A percentile compares a stretch with the other conserved stretches of the same genome.
Conservation (phyloP, 2,797 vertebrate genomes). For the Smutsia gigantea region DNA sequence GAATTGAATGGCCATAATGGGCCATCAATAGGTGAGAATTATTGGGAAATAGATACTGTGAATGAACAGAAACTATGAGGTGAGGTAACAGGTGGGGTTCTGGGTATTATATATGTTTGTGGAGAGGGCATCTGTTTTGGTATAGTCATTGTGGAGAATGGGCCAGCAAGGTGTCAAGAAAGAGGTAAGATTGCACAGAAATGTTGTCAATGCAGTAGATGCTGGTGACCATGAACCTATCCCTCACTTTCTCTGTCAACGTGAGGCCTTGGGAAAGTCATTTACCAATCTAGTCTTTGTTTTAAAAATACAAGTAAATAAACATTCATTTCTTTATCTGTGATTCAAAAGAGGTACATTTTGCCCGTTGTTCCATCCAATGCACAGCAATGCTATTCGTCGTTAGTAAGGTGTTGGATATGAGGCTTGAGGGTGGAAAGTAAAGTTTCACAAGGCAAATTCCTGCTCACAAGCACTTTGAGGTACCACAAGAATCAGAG, state of each 20-base stretch:
- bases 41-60: not conserved
- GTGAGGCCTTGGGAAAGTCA: not conserved
- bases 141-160: not conserved
- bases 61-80: not conserved
- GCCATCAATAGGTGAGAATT: not conserved
- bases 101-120: not conserved
- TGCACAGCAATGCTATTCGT: not conserved
- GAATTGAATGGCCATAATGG: not conserved
- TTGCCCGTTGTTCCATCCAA: not conserved
- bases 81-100: not conserved
- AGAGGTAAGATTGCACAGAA: not conserved
- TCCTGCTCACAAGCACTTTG: not conserved
- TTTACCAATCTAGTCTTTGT: not conserved
- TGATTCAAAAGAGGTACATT: not conserved
- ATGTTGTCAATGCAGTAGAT: rapidly evolving
- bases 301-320: not conserved
- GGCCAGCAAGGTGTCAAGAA: not conserved
- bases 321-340: not conserved
- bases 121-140: not conserved
- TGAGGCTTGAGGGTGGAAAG: not conserved
- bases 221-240: not conserved
- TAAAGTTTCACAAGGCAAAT: not conserved
- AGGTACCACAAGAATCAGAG: not conserved
- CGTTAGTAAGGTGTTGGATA: not conserved
- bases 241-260: not conserved